phyloP scores from a whole-genome alignment of 2,888 invertebrate genomes.

The Campaea margaritaria region DNA sequence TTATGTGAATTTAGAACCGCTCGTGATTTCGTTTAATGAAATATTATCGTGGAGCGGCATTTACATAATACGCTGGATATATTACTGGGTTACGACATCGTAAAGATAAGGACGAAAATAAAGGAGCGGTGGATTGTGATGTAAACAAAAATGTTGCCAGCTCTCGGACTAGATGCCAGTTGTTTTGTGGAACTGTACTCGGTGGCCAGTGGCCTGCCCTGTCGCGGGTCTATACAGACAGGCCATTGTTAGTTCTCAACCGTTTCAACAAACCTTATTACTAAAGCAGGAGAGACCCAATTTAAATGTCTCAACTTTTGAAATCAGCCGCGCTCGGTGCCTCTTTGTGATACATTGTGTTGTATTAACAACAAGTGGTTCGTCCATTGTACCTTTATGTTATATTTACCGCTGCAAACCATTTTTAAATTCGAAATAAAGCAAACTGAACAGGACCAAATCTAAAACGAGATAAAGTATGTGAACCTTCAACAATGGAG shows the following conservation, averaged over 20 bases:
- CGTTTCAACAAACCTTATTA: too few species aligned
- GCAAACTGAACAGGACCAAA: constrained; percentile 1
- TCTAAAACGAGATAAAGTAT: constrained; percentile 28
- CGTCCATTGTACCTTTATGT: constrained; percentile 1
- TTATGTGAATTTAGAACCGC: constrained; percentile 39
- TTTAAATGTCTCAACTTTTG: too few species aligned
- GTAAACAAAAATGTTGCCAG: constrained; percentile 23
- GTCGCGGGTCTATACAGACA: too few species aligned
- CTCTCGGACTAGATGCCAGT: not conserved
- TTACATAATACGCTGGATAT: constrained; percentile 44
- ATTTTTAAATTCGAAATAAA: constrained; percentile 1
- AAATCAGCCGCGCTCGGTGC: too few species aligned
- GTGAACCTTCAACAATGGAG: constrained; percentile 30
- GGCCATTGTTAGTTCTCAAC: too few species aligned
- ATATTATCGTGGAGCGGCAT: constrained; percentile 44
- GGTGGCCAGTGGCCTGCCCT: too few species aligned
- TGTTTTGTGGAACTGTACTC: constrained; percentile 1
- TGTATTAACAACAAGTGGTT: not conserved
- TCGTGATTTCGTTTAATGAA: constrained; percentile 46
- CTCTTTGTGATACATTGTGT: not conserved
- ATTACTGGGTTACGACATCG: constrained; percentile 36
- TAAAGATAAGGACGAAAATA: constrained; percentile 42
- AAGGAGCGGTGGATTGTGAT: constrained; percentile 27
- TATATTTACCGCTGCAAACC: constrained; percentile 1
- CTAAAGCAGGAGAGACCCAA: too few species aligned